phyloP scores from a whole-genome alignment of 2,888 invertebrate species.

The Agrochola macilenta region DNA sequence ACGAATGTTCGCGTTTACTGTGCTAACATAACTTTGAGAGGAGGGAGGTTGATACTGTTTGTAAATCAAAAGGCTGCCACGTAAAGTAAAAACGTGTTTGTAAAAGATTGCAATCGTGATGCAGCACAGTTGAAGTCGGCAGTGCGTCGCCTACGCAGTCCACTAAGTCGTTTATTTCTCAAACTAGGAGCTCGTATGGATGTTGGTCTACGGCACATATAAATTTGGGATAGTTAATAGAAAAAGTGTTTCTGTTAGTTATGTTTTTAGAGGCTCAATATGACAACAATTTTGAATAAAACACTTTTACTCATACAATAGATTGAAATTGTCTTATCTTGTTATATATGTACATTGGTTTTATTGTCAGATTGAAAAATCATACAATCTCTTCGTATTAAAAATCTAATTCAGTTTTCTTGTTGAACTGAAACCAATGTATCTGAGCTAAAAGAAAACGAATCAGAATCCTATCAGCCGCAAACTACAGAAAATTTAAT shows the following conservation, averaged over 20 bases:
- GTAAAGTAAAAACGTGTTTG: conserved; percentile 50
- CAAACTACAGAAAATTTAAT: conserved; percentile 23
- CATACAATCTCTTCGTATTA: not conserved
- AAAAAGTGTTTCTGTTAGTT: not conserved
- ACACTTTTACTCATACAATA: not conserved
- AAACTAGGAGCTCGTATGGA: not conserved
- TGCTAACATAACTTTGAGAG: conserved; percentile 13
- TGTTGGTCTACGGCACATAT: conserved; percentile 4
- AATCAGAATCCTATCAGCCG: conserved; percentile 6
- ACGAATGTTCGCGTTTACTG: conserved; percentile 23
- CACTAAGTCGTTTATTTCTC: conserved; percentile 43
- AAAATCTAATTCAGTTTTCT: not conserved
- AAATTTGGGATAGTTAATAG: not conserved
- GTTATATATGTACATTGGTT: not conserved
- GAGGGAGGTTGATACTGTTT: conserved; percentile 28
- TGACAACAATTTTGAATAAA: not conserved
- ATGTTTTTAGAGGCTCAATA: not conserved
- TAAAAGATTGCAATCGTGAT: conserved; percentile 57
- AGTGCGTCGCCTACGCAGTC: conserved; percentile 51
- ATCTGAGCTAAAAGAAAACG: conserved; percentile 1
- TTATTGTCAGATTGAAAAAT: conserved; percentile 2
- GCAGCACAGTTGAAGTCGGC: conserved; percentile 35
- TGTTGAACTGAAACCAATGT: not conserved
- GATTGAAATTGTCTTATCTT: not conserved
- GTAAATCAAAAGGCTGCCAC: conserved; percentile 44